These are phyloP conservation scores for Coleophora flavipennella DNA, from an alignment of 2,888 invertebrate species.

Conservation along the genomic window DNA sequence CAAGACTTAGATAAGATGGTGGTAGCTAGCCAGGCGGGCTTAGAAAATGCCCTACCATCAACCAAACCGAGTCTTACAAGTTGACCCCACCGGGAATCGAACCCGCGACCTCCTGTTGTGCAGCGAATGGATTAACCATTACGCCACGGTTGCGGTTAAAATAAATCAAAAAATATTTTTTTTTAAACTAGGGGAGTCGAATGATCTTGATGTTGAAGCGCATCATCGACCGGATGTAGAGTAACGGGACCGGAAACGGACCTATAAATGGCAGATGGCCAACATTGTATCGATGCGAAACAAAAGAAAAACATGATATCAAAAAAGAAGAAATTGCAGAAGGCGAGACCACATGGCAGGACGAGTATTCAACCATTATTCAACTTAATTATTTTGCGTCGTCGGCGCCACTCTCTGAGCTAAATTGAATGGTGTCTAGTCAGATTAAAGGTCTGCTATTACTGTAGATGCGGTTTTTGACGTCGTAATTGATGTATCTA, in stretches of 20 bases:
- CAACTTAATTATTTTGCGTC: constrained; percentile 33
- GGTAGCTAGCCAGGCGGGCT: no score
- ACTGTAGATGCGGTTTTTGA: constrained; percentile 25
- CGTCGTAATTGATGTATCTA: constrained; percentile 7
- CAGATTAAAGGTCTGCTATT: constrained; percentile 28
- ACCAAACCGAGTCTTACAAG: no score
- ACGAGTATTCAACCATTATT: constrained; percentile 32
- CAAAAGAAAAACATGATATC: constrained; percentile 37
- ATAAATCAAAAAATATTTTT: constrained; percentile 20
- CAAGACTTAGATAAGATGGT: no score
- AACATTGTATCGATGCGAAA: constrained; percentile 31
- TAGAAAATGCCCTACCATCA: no score
- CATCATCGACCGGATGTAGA: constrained; percentile 58
- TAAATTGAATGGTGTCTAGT: constrained; percentile 33
- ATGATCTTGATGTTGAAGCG: constrained; percentile 39
- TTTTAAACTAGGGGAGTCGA: constrained; percentile 26
- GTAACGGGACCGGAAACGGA: constrained; percentile 62
- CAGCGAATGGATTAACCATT: no score
- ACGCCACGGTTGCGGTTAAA: no score
- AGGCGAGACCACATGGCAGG: constrained; percentile 19
- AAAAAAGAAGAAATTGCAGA: constrained; percentile 22
- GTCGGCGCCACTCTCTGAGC: constrained; percentile 16
- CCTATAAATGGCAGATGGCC: constrained; percentile 46
- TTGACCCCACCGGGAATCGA: no score
- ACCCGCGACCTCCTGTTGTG: no score